Conservation (phyloP, 2,113 vertebrate species). For the Loxodonta africana region DNA sequence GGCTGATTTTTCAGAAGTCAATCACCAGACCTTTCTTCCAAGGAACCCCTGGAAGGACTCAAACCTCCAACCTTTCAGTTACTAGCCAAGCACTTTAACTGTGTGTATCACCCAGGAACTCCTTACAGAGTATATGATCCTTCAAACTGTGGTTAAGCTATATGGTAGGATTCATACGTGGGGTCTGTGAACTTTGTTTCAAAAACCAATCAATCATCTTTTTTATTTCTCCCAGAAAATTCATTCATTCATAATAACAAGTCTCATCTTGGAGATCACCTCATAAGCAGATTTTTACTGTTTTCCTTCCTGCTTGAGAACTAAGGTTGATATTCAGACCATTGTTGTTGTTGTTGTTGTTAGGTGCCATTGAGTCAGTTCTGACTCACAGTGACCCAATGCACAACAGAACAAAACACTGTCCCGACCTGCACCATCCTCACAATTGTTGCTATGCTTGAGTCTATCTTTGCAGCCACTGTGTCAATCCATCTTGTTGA, state of each 20-base stretch:
- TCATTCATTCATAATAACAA: background rate
- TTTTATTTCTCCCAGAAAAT: background rate
- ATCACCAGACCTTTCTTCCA: background rate
- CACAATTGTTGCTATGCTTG: too few species aligned
- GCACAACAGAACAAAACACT: too few species aligned
- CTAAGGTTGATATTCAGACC: background rate
- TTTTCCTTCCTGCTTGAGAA: background rate
- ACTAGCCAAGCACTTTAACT: background rate
- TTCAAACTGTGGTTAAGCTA: background rate
- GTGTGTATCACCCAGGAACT: background rate
- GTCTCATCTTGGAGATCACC: background rate
- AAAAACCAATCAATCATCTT: background rate
- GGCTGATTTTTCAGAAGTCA: background rate
- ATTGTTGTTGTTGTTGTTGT: too few species aligned
- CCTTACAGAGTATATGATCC: too few species aligned
- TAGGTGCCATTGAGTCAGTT: too few species aligned
- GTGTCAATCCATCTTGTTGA: too few species aligned
- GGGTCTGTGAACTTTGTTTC: background rate
- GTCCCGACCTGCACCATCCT: too few species aligned
- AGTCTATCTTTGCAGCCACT: too few species aligned
- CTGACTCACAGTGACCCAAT: too few species aligned
- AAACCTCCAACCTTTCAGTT: background rate
- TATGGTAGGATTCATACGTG: background rate
- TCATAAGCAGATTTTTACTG: background rate
- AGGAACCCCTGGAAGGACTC: background rate